phyloP scores from a whole-genome alignment of 1,140 invertebrate species.

The Drosophila mojavensis region DNA sequence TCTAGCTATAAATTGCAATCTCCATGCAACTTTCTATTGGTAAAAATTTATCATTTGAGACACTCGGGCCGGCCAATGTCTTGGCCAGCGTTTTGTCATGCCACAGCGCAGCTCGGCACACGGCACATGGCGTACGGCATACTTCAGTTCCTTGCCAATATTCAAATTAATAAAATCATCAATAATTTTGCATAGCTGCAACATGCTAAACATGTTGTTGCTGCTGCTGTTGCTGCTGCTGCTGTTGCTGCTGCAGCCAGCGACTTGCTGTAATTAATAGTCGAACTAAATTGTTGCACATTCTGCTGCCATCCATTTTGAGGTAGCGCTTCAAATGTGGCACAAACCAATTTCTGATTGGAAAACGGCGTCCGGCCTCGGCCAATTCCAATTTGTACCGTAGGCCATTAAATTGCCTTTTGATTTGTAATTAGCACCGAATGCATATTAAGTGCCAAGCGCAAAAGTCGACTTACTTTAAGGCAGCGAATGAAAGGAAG shows the following conservation, averaged over 20 bases:
- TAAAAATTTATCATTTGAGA: slow-evolving; percentile 75
- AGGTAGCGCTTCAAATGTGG: slow-evolving; percentile 73
- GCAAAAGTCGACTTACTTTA: slow-evolving; percentile 14
- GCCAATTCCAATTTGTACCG: slow-evolving; percentile 60
- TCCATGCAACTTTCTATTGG: slow-evolving; percentile 79
- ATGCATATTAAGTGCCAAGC: slow-evolving; percentile 66
- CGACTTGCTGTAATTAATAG: slow-evolving; percentile 76
- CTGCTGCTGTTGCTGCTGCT: slow-evolving; percentile 8
- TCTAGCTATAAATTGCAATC: slow-evolving; percentile 77
- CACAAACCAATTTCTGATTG: slow-evolving; percentile 80
- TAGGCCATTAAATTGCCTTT: slow-evolving; percentile 70
- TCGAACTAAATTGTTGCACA: slow-evolving; percentile 80
- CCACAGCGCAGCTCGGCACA: slow-evolving; percentile 11
- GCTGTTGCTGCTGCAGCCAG: slow-evolving; percentile 2
- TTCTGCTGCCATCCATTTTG: slow-evolving; percentile 69
- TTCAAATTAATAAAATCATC: slow-evolving; percentile 83
- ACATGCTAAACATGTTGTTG: slow-evolving; percentile 70
- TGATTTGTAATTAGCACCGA: slow-evolving; percentile 79
- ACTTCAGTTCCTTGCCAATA: slow-evolving; percentile 69
- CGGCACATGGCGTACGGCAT: slow-evolving; percentile 30
- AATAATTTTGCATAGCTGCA: slow-evolving; percentile 70
- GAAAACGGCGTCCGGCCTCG: slow-evolving; percentile 59
- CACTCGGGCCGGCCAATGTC: slow-evolving; percentile 29
- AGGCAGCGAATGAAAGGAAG: slow-evolving; percentile 10
- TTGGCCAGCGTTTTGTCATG: slow-evolving; percentile 41